Base-by-base conservation (phyloP, 2,113 vertebrate species). In the Pomatorhinus ruficollis region DNA sequence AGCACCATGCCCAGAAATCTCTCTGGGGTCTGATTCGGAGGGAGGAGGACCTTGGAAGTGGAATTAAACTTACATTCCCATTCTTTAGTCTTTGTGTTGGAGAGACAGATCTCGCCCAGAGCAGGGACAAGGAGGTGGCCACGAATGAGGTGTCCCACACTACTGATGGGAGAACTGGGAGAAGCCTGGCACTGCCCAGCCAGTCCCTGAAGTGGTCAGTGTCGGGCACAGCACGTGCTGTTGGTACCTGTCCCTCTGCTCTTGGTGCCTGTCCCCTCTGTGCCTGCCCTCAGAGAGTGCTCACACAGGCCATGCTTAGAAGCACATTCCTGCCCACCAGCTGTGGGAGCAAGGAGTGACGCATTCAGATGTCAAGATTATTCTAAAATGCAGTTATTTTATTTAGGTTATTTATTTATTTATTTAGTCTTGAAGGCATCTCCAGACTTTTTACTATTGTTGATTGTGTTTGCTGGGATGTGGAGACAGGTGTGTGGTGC, bases 141-240 rank as follows among this genome's bases (percentile, higher is more conserved):
- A 52, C 17, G 22, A 69, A 23, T 1, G 1, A 76, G 40, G 42
- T 25, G 70, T 77, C 63, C 70, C 49, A 65, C 61, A 5, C 6
- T 9, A 0, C 12, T 33, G 13, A 30, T 9, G 35, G 47, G n/a
- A 90, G 69, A 54, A 15, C 15, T 50, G 63, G 39, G 75, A 57
- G 65, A 39, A 66, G 52, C 39, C 63, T 81, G 77, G 2, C 0
- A 0, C 30, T 89, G 82, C 60, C 42, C 59, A 45, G 1, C 7
- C 5, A 1, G 69, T 6, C 6, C 1, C 44, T 77, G 40, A 22
- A 37, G 28, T 18, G n/a, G 12, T 20, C 2, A 0, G 33, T 33
- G 72, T 12, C 12, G 8, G 33, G n/a, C 50, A 12, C 35, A 40
- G 65, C 70, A 24, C 4, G 3, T 15, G 30, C n/a, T 68, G 24